Conservation (phyloP, 1,140 invertebrate genomes). For the Homarus americanus region DNA sequence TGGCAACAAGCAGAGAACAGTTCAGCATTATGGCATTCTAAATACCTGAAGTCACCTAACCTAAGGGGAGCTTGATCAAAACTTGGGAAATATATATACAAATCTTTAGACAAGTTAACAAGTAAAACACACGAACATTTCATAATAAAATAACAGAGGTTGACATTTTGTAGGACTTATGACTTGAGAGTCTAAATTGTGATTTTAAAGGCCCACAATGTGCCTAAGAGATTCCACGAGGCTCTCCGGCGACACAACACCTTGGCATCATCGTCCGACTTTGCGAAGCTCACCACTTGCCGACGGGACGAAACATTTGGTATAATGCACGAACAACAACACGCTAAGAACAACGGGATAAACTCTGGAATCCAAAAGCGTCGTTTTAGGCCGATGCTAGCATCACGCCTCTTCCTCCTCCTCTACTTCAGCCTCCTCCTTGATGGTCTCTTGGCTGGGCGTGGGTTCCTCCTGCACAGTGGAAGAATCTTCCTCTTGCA, state of each 20-base stretch:
- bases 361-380: constrained; percentile 72
- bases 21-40: constrained; percentile 68
- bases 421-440: constrained; percentile 44
- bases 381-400: constrained; percentile 58
- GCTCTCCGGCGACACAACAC: constrained; percentile 44
- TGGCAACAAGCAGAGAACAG: constrained; percentile 58
- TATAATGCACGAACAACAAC: constrained; percentile 67
- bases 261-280: constrained; percentile 50
- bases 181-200: constrained; percentile 70
- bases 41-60: constrained; percentile 65
- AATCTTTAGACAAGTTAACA: constrained; percentile 72
- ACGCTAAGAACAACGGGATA: constrained; percentile 67
- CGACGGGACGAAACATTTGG: constrained; percentile 59
- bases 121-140: constrained; percentile 72
- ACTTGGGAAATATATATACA: constrained; percentile 64
- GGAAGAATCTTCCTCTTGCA: constrained; percentile 45
- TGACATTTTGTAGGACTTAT: constrained; percentile 67
- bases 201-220: constrained; percentile 71
- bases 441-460: constrained; percentile 42
- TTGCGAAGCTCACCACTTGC: constrained; percentile 54
- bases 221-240: constrained; percentile 63
- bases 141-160: constrained; percentile 72
- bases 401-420: constrained; percentile 70
- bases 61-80: constrained; percentile 63
- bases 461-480: constrained; percentile 26